Percentiles rank a stretch among this genome's conserved stretches.
Conservation (phyloP, 35 echinoderm and acorn worm genomes). For the Lytechinus variegatus region DNA sequence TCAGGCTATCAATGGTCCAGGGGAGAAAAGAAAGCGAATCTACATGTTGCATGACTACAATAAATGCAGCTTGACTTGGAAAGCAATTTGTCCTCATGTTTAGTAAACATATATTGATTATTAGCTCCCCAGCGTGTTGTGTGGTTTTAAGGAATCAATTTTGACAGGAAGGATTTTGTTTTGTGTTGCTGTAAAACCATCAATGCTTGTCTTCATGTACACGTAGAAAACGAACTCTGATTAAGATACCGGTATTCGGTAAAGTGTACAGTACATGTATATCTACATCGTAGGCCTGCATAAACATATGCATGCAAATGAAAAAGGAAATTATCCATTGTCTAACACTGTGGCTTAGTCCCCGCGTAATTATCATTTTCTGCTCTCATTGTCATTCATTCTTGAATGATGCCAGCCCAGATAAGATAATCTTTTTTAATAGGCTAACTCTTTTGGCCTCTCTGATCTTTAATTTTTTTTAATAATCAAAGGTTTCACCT, state of each 20-base stretch:
- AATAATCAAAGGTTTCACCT: background rate
- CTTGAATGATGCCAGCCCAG: no score
- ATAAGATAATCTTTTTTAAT: no score
- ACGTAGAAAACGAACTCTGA: background rate
- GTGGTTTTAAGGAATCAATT: constrained; percentile 19
- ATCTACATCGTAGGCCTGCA: no score
- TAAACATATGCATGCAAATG: no score
- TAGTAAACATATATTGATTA: constrained; percentile 15
- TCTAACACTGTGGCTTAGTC: no score
- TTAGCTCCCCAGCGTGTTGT: background rate
- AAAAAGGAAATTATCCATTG: no score
- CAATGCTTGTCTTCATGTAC: background rate
- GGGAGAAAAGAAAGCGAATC: no score
- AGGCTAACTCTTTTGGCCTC: background rate
- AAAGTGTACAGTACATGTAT: no score
- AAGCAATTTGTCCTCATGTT: constrained; percentile 1
- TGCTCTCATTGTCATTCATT: no score
- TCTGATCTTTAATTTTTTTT: background rate
- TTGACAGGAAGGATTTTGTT: background rate
- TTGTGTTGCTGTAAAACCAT: background rate
- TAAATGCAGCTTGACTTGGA: background rate
- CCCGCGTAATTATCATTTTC: no score
- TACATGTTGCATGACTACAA: background rate
- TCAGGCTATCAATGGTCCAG: no score
- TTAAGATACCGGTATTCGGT: background rate